phyloP scores from a whole-genome alignment of 2,797 vertebrate genomes.

The Etheostoma nigrum region DNA sequence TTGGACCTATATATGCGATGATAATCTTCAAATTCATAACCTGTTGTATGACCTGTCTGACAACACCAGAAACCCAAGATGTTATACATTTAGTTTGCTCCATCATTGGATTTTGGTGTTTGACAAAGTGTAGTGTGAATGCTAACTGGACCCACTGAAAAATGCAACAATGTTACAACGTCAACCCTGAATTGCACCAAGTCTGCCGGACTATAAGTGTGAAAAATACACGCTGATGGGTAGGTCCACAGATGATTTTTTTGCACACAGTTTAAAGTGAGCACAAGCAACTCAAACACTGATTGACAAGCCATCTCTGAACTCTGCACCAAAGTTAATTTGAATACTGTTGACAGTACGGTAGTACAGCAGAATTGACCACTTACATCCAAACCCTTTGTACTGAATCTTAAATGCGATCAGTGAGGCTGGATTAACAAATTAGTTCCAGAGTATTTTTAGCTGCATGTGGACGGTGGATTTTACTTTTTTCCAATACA shows the following conservation, averaged over 20 bases:
- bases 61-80: no score
- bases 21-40: no score
- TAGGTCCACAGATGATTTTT: not conserved
- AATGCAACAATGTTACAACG: no score
- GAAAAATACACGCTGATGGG: no score
- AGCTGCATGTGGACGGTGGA: not conserved
- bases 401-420: constrained; percentile 26
- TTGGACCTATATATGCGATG: no score
- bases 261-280: not conserved
- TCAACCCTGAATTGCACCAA: no score
- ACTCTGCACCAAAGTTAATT: not conserved
- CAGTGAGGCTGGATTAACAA: constrained; percentile 22
- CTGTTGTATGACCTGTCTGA: no score
- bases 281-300: not conserved
- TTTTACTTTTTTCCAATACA: constrained; percentile 4
- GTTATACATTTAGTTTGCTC: no score
- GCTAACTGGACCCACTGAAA: no score
- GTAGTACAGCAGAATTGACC: not conserved
- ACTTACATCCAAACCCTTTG: not conserved
- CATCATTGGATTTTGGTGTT: no score
- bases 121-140: no score
- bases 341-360: not conserved
- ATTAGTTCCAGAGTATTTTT: constrained; percentile 28
- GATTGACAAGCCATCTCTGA: not conserved
- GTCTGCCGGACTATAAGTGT: no score